Evolutionary conservation across 2,888 invertebrate species (phyloP), one percentile per base, ranked within the genome.

Genomic region (Drosophila aldrichi): DNA sequence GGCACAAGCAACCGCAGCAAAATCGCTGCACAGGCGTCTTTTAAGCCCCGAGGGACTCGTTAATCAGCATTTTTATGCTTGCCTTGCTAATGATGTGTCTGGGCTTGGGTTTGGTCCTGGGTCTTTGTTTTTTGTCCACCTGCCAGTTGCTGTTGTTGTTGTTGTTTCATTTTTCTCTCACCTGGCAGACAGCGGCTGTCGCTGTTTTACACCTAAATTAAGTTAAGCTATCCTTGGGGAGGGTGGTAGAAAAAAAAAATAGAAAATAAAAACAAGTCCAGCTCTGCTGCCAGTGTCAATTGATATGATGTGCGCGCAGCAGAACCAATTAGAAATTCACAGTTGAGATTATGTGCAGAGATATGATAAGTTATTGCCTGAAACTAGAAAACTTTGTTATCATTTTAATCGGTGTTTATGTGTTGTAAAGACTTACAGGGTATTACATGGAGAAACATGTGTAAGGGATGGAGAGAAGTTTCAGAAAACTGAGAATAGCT

Each of bases 1-100:
- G 48, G 49, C 54, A 18, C 46, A 51, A 57, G 46, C 65, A 56
- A 25, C 59, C 51, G 38, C 56, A 67, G 25, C 36, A 9, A 55
- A 61, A 57, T 58, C 67, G 55, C 51, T 62, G 67, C 68, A 62
- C 43, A 43, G 63, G 69, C 74, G 70, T 58, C 60, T 63, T 61
- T 69, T 58, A 59, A 66, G 58, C 56, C 86, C 71, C 84, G 38
- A 59, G 81, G 84, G 90, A 86, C 81, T 90, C 86, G 86, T 87
- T 90, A 90, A 87, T 87, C 86, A 89, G 84, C 89, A 79, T 88
- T 87, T 86, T 90, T 88, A 86, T 89, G 89, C 87, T 83, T 81
- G 75, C 84, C 84, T 81, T 70, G 76, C 90, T 87, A 90, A 87
- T 87, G 86, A 87, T 87, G 81, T 79, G 81, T 62, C 76, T 49